Evolutionary conservation across 23 tunicate species (phyloP).

Genomic region (Styela plicata): DNA sequence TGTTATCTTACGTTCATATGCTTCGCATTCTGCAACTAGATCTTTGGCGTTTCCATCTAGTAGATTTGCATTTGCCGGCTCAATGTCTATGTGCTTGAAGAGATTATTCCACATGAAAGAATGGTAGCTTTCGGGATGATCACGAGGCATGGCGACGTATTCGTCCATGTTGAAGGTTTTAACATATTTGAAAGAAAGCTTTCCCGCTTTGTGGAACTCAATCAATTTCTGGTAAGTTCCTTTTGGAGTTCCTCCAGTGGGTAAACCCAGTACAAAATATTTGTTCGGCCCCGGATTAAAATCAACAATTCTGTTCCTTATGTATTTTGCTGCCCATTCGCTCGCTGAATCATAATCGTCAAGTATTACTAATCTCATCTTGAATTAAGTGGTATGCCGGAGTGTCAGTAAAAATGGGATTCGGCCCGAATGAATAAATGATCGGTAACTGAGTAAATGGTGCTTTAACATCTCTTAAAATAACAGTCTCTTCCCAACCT

Average conservation of each 20-base stretch:
- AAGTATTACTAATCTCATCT: constrained; percentile 82
- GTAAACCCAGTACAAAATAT: constrained; percentile 83
- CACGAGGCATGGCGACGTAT: constrained; percentile 72
- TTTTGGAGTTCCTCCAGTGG: constrained; percentile 89
- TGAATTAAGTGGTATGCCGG: too few relatives aligned
- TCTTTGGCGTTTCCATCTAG: constrained; percentile 81
- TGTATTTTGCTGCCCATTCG: constrained; percentile 90
- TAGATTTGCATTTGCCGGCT: constrained; percentile 70
- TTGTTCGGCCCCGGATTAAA: constrained; percentile 62
- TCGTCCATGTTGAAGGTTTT: constrained; percentile 98
- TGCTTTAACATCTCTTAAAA: too few relatives aligned
- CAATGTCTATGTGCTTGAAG: constrained; percentile 88
- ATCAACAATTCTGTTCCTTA: constrained; percentile 53
- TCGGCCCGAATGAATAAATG: too few relatives aligned
- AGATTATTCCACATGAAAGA: constrained; percentile 87
- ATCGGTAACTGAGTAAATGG: too few relatives aligned
- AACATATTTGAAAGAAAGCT: constrained; percentile 76
- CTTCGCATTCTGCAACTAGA: constrained; percentile 51
- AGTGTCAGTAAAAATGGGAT: too few relatives aligned
- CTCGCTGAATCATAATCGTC: constrained; percentile 80
- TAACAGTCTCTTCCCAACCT: too few relatives aligned
- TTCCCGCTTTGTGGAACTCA: constrained; percentile 69
- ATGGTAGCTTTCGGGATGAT: constrained; percentile 91
- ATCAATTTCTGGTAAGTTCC: constrained; percentile 82
- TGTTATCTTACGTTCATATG: constrained; percentile 56